These are phyloP conservation scores for Herminia tarsipennalis DNA, from an alignment of 2,888 invertebrate species.

Conservation along the genomic window DNA sequence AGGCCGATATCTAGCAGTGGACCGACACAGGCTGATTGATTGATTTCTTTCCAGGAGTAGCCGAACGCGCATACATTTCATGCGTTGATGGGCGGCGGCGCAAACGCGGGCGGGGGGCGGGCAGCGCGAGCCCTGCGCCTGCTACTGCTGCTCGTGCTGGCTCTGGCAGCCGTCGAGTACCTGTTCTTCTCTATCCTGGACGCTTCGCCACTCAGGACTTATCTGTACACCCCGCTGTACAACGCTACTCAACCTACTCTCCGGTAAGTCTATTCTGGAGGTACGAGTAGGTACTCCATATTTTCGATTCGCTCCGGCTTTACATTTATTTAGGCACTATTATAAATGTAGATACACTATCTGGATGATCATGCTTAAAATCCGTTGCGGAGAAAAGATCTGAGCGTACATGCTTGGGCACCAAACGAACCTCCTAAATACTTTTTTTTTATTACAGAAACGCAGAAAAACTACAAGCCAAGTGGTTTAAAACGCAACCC, in stretches of 20 bases:
- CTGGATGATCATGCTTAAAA: too few relatives aligned
- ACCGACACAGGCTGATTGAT: too few relatives aligned
- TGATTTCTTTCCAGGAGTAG: conserved; percentile 47
- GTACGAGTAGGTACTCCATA: too few relatives aligned
- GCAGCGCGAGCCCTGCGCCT: conserved; percentile 81
- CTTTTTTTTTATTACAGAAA: conserved; percentile 59
- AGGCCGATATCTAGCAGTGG: too few relatives aligned
- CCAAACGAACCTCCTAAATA: too few relatives aligned
- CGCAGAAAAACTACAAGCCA: conserved; percentile 52
- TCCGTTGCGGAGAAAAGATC: too few relatives aligned
- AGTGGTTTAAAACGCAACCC: conserved; percentile 57
- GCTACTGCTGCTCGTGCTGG: conserved; percentile 84
- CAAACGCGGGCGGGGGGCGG: conserved; percentile 77
- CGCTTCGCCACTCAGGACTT: conserved; percentile 77
- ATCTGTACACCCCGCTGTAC: conserved; percentile 77
- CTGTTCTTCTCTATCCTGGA: conserved; percentile 88
- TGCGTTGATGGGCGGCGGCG: conserved; percentile 78
- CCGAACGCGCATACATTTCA: conserved; percentile 54
- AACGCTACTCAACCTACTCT: conserved; percentile 73
- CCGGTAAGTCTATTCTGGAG: conserved; percentile 54
- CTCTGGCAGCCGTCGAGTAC: conserved; percentile 89
- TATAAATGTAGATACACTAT: too few relatives aligned
- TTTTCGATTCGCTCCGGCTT: too few relatives aligned
- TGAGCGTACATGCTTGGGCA: too few relatives aligned
- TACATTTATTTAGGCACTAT: too few relatives aligned